phyloP scores from a whole-genome alignment of 2,113 vertebrate species.

The Rhizomys pruinosus region DNA sequence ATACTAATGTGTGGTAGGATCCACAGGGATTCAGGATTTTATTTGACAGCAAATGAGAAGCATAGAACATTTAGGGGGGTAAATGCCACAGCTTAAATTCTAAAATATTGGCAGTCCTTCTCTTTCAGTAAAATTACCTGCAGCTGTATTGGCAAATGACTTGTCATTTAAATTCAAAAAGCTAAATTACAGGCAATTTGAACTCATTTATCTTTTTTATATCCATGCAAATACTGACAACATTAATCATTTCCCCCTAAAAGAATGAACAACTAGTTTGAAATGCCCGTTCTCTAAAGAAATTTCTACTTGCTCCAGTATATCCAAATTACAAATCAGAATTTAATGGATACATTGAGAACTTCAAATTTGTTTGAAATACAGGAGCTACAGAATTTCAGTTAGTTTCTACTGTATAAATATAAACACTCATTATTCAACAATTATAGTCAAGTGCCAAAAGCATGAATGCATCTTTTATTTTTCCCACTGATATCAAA shows the following conservation, averaged over 20 bases:
- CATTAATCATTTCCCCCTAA: slow-evolving; percentile 37
- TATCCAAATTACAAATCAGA: slow-evolving; percentile 50
- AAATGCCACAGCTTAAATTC: slow-evolving; percentile 56
- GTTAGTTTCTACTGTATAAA: slow-evolving; percentile 11
- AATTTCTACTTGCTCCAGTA: not conserved
- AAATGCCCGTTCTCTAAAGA: slow-evolving; percentile 51
- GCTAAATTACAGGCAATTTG: slow-evolving; percentile 70
- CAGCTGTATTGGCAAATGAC: slow-evolving; percentile 75
- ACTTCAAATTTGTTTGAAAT: slow-evolving; percentile 24
- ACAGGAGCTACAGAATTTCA: not conserved
- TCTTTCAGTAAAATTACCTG: slow-evolving; percentile 77
- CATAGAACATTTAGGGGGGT: not conserved
- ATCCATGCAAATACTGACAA: slow-evolving; percentile 65
- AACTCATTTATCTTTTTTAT: slow-evolving; percentile 74
- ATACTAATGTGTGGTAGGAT: not conserved
- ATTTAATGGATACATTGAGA: slow-evolving; percentile 41
- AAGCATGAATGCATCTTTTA: not conserved
- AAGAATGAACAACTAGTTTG: slow-evolving; percentile 45
- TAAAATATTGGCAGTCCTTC: slow-evolving; percentile 67
- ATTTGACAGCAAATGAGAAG: slow-evolving; percentile 35
- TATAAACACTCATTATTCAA: not conserved
- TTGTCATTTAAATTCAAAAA: slow-evolving; percentile 72
- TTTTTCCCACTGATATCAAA: not conserved
- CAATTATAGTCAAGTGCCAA: not conserved
- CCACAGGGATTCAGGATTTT: not conserved